These are phyloP conservation scores for Drosophila quasianomalipes DNA, from an alignment of 2,888 invertebrate species.

Conservation along the genomic window DNA sequence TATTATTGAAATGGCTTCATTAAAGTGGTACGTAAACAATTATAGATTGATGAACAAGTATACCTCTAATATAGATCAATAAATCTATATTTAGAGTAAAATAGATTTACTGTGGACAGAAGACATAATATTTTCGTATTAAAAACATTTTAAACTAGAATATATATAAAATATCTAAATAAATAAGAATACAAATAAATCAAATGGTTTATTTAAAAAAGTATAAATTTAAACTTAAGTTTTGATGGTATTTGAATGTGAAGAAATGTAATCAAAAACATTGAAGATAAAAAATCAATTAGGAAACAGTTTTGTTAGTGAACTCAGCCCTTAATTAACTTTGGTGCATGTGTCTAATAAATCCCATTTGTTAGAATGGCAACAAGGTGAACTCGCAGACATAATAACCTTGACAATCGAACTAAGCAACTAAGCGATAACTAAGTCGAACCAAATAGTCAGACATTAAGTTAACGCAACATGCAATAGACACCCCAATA, in stretches of 20 bases:
- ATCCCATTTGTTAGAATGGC: neutral
- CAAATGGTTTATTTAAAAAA: too few species aligned
- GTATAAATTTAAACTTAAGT: too few species aligned
- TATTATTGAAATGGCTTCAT: conserved; percentile 44
- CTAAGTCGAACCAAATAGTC: conserved; percentile 44
- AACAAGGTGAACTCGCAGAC: conserved; percentile 41
- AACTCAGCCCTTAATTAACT: conserved; percentile 1
- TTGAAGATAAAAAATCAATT: neutral
- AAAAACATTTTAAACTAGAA: too few species aligned
- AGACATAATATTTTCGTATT: too few species aligned
- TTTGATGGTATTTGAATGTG: too few species aligned
- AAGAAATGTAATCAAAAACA: neutral
- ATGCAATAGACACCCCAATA: conserved; percentile 52
- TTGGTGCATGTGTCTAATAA: neutral
- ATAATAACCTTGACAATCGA: conserved; percentile 71
- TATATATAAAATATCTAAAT: too few species aligned
- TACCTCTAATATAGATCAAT: neutral
- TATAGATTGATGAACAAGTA: neutral
- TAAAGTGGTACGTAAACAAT: conserved; percentile 28
- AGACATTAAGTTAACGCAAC: conserved; percentile 58
- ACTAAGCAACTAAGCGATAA: conserved; percentile 45
- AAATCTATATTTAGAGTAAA: too few species aligned
- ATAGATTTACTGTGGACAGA: too few species aligned
- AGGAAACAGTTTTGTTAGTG: neutral
- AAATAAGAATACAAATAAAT: too few species aligned